Evolutionary conservation across 1,140 invertebrate species (phyloP).

Genomic region (Anastrepha obliqua): DNA sequence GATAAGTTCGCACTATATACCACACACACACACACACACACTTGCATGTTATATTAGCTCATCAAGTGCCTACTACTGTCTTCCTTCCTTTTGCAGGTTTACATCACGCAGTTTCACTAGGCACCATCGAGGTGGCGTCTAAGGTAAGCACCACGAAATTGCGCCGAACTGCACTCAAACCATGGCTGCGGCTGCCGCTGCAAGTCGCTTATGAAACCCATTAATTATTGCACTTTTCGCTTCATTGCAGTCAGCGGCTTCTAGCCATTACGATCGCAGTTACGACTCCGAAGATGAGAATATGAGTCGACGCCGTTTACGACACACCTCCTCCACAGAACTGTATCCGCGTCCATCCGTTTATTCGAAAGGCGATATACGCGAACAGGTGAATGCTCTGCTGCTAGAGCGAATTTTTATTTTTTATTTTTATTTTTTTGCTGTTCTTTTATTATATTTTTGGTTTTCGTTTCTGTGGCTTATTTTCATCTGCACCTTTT

Average conservation of each 20-base stretch:
- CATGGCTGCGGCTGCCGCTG: too few species aligned
- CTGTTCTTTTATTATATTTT: neutral
- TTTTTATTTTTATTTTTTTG: neutral
- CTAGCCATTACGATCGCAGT: constrained; percentile 79
- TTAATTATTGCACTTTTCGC: constrained; percentile 47
- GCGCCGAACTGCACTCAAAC: neutral
- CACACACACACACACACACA: constrained; percentile 1
- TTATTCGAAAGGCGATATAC: constrained; percentile 92
- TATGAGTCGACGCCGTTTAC: constrained; percentile 78
- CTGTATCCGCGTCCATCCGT: constrained; percentile 79
- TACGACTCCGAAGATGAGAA: constrained; percentile 85
- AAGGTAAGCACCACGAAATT: constrained; percentile 67
- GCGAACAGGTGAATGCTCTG: constrained; percentile 76
- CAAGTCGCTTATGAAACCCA: neutral
- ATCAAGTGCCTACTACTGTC: neutral
- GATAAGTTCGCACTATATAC: too few species aligned
- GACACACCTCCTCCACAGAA: constrained; percentile 76
- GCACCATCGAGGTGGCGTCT: constrained; percentile 74
- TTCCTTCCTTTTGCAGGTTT: constrained; percentile 64
- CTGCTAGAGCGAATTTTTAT: neutral
- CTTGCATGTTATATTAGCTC: neutral
- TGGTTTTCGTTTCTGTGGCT: neutral
- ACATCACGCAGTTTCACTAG: constrained; percentile 75
- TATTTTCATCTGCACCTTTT: neutral
- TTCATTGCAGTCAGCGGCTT: constrained; percentile 75